Evolutionary conservation across 2,113 vertebrate species (phyloP).

Genomic region (Pterocles gutturalis): DNA sequence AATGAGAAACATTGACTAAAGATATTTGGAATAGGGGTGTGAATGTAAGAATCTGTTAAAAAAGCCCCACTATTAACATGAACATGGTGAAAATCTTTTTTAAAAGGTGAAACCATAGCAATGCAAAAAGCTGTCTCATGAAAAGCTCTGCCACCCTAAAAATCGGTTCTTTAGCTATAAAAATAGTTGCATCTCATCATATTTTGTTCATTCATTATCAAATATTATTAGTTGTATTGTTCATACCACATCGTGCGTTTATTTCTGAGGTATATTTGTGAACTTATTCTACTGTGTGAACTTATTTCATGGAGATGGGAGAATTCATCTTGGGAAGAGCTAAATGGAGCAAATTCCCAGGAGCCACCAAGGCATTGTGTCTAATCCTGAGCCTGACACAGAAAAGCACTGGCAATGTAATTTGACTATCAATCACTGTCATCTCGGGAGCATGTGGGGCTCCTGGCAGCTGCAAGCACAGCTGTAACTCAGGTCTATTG

Average conservation of each 20-base stretch:
- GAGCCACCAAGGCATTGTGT: slow-evolving; percentile 39
- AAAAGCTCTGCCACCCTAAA: background rate
- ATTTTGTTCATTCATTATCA: background rate
- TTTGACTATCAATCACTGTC: slow-evolving; percentile 78
- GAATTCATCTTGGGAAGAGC: background rate
- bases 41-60: background rate
- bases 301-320: background rate
- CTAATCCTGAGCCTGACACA: slow-evolving; percentile 69
- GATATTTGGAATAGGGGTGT: background rate
- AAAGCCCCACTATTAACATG: background rate
- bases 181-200: background rate
- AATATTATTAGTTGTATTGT: background rate
- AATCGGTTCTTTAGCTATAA: background rate
- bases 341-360: slow-evolving; percentile 18
- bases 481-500: slow-evolving; percentile 69
- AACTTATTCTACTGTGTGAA: background rate
- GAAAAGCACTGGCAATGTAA: slow-evolving; percentile 70
- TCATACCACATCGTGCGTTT: background rate
- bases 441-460: slow-evolving; percentile 44
- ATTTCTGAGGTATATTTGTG: background rate
- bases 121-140: background rate
- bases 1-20: background rate
- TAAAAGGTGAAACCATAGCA: background rate
- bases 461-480: slow-evolving; percentile 75
- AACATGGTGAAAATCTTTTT: background rate